Conservation (phyloP, 1,140 invertebrate species). For the Nomia melanderi region DNA sequence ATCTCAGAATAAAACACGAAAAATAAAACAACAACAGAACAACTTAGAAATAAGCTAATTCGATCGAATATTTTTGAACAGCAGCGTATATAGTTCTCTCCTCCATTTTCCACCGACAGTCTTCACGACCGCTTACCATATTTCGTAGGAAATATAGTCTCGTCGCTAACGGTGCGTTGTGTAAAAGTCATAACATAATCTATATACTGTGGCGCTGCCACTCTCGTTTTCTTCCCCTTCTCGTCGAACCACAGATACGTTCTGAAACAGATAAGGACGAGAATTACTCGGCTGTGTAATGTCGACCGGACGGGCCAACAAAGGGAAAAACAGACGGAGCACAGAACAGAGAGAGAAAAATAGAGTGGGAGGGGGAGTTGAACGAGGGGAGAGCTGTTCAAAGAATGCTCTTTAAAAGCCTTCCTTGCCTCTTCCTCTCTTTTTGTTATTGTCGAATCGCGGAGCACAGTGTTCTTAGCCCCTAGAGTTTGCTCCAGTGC, state of each 20-base stretch:
- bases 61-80: too few relatives aligned
- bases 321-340: neutral
- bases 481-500: too few relatives aligned
- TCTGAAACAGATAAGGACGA: slow-evolving; percentile 81
- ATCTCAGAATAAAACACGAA: too few relatives aligned
- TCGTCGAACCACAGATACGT: slow-evolving; percentile 99
- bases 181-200: slow-evolving; percentile 99
- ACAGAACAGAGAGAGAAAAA: neutral
- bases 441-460: too few relatives aligned
- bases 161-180: slow-evolving; percentile 98
- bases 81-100: too few relatives aligned
- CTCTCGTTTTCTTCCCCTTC: slow-evolving; percentile 98
- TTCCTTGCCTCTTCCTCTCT: neutral
- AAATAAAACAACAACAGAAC: too few relatives aligned
- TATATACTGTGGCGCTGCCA: slow-evolving; percentile 98
- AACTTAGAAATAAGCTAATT: too few relatives aligned
- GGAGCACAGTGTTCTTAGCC: neutral
- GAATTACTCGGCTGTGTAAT: slow-evolving; percentile 14
- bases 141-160: slow-evolving; percentile 98
- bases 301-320: neutral
- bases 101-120: too few relatives aligned
- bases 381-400: neutral
- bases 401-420: neutral
- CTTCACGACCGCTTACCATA: slow-evolving; percentile 87
- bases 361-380: too few relatives aligned